Conservation (phyloP, 2,797 vertebrate genomes). For the Hyperoplus lanceolatus region DNA sequence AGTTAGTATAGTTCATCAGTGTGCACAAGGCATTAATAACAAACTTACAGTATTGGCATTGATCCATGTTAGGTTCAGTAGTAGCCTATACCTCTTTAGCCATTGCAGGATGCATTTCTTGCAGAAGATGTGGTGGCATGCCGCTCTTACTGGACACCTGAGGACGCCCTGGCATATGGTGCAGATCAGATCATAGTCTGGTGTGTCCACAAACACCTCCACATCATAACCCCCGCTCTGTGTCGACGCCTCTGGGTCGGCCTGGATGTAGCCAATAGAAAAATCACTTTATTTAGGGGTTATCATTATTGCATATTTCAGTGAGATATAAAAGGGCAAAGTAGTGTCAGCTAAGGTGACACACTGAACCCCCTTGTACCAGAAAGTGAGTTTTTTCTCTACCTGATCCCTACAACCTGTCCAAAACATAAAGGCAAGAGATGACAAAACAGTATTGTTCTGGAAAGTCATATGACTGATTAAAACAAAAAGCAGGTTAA, state of each 20-base stretch:
- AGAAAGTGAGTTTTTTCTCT: conserved; percentile 14
- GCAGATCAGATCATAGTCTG: conserved; percentile 90
- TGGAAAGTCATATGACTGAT: conserved; percentile 76
- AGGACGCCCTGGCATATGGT: conserved; percentile 92
- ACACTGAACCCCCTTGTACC: neutral
- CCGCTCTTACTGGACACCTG: conserved; percentile 88
- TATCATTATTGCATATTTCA: neutral
- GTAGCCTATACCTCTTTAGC: conserved; percentile 86
- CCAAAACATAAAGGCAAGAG: conserved; percentile 51
- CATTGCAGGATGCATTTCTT: conserved; percentile 92
- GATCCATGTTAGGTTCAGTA: neutral
- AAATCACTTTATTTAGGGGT: neutral
- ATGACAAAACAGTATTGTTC: conserved; percentile 74
- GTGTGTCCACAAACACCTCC: conserved; percentile 88
- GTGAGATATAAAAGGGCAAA: neutral
- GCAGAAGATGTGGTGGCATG: conserved; percentile 92
- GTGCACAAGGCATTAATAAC: neutral
- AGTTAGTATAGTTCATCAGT: conserved; percentile 2
- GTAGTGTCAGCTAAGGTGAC: neutral
- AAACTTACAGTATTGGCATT: neutral
- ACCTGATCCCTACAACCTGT: conserved; percentile 22
- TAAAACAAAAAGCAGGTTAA: conserved; percentile 45
- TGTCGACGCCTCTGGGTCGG: conserved; percentile 74
- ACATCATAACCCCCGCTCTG: conserved; percentile 91
- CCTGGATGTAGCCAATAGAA: conserved; percentile 57